Base-by-base conservation (phyloP, 2,888 invertebrate genomes). In the Cylindroiulus punctatus region DNA sequence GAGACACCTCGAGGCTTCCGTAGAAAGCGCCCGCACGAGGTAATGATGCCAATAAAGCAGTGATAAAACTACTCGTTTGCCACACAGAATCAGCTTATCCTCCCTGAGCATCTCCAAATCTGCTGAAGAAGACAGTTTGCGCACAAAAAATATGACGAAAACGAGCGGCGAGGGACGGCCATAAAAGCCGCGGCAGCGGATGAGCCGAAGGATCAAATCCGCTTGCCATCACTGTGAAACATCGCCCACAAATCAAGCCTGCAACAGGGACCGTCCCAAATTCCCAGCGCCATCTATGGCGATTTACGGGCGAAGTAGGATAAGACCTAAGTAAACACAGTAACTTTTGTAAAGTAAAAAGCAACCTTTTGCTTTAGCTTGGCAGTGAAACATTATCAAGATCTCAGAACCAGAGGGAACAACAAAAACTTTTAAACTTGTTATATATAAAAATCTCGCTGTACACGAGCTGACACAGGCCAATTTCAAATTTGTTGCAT, bases 11-110 rank as follows among this genome's bases (percentile, higher is more conserved):
- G 57, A 0, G 57, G 57, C 22, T 4, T 19, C 19, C 19, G 52
- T 52, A 52, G 19, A 52, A 52, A 52, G 52, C 52, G 3, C 52
- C 52, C 52, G 52, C 52, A 52, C 52, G n/a, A 52, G 5, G 57
- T 57, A 57, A 57, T 57, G 57, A 57, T 57, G 57, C 7, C 57
- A 57, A 57, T 57, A 57, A 57, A 57, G 57, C 57, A 44, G 57
- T 57, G 22, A 57, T 57, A 57, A 57, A 57, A 57, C 57, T 19
- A 57, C 57, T 7, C 22, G 57, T 57, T 57, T 57, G 57, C 57
- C 22, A 57, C 7, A 7, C 57, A 57, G 22, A 57, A 57, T 57
- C 57, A 22, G 57, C 57, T 57, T 57, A 57, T 57, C 57, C 57
- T 57, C 22, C 57, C 8, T 22, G 57, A 57, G 10, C 22, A 57